Percentiles rank a stretch among this genome's conserved stretches.
phyloP scores from a whole-genome alignment of 2,113 vertebrate species.

The Pelecanus crispus region DNA sequence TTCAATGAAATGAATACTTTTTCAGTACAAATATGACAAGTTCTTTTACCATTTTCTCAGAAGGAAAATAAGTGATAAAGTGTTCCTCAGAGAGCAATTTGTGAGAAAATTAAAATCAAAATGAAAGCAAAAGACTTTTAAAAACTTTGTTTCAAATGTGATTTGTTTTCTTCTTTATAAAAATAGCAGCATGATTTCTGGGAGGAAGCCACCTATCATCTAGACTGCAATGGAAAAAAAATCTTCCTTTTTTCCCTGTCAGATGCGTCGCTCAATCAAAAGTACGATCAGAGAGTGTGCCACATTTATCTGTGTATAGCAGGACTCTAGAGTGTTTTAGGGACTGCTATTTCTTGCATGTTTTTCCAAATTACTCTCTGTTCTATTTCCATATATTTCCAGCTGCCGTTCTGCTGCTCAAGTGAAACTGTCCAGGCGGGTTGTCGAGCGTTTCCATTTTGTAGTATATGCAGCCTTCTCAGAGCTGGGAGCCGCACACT shows the following conservation, averaged over 20 bases:
- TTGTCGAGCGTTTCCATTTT: conserved; percentile 63
- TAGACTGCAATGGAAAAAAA: not conserved
- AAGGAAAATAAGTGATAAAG: not conserved
- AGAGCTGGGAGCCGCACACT: conserved; percentile 74
- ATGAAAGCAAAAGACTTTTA: not conserved
- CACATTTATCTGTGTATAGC: not conserved
- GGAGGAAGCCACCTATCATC: not conserved
- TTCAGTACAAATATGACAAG: not conserved
- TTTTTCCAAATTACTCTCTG: accelerated
- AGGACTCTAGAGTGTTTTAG: not conserved
- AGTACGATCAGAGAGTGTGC: not conserved
- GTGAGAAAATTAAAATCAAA: not conserved
- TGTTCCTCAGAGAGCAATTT: not conserved
- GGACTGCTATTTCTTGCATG: not conserved
- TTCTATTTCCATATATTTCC: not conserved
- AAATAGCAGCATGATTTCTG: not conserved
- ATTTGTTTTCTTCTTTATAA: not conserved
- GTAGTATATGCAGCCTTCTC: conserved; percentile 63
- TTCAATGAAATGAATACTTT: not conserved
- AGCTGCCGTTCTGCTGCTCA: conserved; percentile 29
- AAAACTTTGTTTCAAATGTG: not conserved
- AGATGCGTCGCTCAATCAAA: not conserved
- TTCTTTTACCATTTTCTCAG: not conserved
- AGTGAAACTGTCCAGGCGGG: not conserved
- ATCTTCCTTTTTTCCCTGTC: not conserved